Evolutionary conservation across 2,113 vertebrate species (phyloP), one percentile per base, ranked within the genome.

Genomic region (Egretta garzetta): DNA sequence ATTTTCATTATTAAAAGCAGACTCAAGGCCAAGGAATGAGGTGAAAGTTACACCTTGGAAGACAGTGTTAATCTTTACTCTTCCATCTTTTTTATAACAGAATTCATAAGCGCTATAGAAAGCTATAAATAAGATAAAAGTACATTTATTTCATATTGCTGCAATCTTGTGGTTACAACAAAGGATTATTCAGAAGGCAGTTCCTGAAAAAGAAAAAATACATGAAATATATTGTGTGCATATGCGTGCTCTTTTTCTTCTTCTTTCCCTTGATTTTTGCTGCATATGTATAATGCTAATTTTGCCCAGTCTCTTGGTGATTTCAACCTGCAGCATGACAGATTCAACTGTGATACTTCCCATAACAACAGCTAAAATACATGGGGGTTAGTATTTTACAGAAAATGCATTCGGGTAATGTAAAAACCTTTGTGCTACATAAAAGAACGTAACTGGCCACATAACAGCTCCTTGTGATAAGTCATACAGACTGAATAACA

Each of bases 1-100:
- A 60, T 71, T 95, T 90, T 67, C 68, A 47, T 56, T 92, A 92
- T 86, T 71, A 79, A 92, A 83, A 93, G 47, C 50, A 86, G 72
- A 49, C 41, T 66, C 53, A 55, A 88, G 74, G 13, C 58, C 63
- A 80, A 70, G 22, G n/a, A 80, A 63, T 26, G 18, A 94, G n/a
- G 18, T 63, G 14, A 30, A 92, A 90, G 17, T 47, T 70, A 63
- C 9, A 80, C 37, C 26, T 73, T n/a, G n/a, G 20, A 88, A 91
- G 50, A 47, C 8, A n/a, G 9, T 15, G 32, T 62, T 70, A 50
- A 90, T 74, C 66, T 66, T 77, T 50, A 35, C 16, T 14, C 7
- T 82, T 74, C 19, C 6, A 22, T 58, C 4, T 43, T 35, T 68
- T 49, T 52, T 5, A 41, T 33, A 45, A 16, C 6, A 80, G 62